Evolutionary conservation across 2,797 vertebrate species (phyloP).

Genomic region (Scarus forsteni): DNA sequence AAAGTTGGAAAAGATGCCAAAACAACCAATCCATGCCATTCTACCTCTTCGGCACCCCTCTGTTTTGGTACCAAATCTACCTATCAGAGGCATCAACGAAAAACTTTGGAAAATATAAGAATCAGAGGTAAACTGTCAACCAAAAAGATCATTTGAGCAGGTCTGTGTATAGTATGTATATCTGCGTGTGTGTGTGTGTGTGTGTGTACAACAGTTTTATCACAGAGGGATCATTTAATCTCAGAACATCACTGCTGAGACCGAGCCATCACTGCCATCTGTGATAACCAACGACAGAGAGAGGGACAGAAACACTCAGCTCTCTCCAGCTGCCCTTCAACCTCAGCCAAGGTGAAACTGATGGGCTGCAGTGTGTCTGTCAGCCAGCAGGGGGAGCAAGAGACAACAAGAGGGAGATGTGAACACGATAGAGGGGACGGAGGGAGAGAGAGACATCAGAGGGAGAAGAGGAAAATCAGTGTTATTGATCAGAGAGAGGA

Average conservation of each 20-base stretch:
- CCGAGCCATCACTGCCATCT: conserved; percentile 7
- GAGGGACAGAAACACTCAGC: neutral
- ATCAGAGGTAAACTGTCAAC: no score
- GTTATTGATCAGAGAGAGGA: neutral
- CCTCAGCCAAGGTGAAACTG: conserved; percentile 50
- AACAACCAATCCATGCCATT: no score
- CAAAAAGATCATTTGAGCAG: neutral
- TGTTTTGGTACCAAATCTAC: no score
- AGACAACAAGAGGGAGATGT: conserved; percentile 1
- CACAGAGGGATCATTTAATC: conserved; percentile 10
- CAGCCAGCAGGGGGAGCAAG: conserved; percentile 29
- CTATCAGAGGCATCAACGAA: no score
- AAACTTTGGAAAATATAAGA: no score
- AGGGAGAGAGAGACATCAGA: neutral
- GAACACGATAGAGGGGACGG: neutral
- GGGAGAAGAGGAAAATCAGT: neutral
- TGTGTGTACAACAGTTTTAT: neutral
- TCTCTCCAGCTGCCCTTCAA: conserved; percentile 33
- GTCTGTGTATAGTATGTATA: neutral
- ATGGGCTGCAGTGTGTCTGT: conserved; percentile 4
- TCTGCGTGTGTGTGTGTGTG: neutral
- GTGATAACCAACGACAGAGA: neutral
- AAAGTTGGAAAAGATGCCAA: no score
- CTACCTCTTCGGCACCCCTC: no score
- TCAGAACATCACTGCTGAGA: neutral